Evolutionary conservation across 2,888 invertebrate genomes (phyloP).

Genomic region (Bimastos eiseni): DNA sequence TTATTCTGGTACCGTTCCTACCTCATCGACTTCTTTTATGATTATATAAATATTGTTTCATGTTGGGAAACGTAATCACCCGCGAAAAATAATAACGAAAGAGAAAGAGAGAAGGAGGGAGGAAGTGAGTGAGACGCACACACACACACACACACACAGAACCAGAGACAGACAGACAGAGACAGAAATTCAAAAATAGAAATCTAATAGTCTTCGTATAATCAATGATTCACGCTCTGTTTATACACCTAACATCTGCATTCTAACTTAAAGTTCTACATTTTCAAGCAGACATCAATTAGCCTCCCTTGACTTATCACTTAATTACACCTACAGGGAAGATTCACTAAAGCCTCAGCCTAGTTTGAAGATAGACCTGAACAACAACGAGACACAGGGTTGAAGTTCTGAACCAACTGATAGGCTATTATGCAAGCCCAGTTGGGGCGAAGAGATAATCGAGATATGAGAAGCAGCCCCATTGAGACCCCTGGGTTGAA

Average conservation of each 20-base stretch:
- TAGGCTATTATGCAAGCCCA: not conserved
- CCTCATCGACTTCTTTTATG: not conserved
- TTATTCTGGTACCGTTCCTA: not conserved
- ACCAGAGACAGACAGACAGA: constrained; percentile 4
- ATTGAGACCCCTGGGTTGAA: not conserved
- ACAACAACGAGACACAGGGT: not conserved
- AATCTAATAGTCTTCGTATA: not conserved
- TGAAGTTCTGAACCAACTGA: not conserved
- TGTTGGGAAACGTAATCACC: not conserved
- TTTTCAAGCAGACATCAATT: not conserved
- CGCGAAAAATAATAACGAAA: constrained; percentile 36
- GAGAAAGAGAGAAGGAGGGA: constrained; percentile 41
- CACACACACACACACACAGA: constrained; percentile 39
- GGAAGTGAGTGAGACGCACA: constrained; percentile 39
- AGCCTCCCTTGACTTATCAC: not conserved
- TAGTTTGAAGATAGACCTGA: not conserved
- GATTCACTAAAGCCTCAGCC: not conserved
- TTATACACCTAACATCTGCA: not conserved
- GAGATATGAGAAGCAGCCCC: not conserved
- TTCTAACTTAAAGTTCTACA: not conserved
- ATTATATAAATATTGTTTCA: too few relatives aligned
- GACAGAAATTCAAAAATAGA: not conserved
- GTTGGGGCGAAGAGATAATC: not conserved
- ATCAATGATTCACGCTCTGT: not conserved
- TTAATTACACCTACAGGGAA: not conserved